Percentiles rank a stretch among this genome's conserved stretches.
These are phyloP conservation scores for Desmodus rotundus DNA, from an alignment of 2,113 vertebrate species.

Conservation along the genomic window DNA sequence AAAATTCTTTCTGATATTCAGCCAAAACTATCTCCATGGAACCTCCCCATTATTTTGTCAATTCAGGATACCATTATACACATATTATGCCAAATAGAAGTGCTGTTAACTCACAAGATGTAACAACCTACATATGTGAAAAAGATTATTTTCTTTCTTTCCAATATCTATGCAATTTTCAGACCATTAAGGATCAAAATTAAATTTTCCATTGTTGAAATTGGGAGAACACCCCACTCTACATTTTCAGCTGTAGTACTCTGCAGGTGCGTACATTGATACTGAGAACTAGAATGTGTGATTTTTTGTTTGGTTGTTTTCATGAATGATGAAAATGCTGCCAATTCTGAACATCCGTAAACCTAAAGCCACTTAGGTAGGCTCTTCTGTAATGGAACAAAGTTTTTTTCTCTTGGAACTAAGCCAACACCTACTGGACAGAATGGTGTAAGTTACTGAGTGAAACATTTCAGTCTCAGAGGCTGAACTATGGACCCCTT, in stretches of 20 bases:
- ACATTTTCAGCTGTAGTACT: neutral
- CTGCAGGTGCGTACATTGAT: neutral
- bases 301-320: neutral
- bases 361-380: neutral
- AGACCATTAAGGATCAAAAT: neutral
- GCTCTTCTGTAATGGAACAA: conserved; percentile 15
- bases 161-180: neutral
- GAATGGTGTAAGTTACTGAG: neutral
- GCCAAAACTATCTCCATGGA: neutral
- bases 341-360: conserved; percentile 45
- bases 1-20: neutral
- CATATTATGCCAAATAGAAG: neutral
- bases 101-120: neutral
- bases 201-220: neutral
- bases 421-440: neutral
- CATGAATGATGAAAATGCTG: neutral
- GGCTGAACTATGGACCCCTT: conserved; percentile 11
- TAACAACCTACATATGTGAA: neutral
- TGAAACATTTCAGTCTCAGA: conserved; percentile 2
- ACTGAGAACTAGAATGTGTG: neutral
- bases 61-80: neutral
- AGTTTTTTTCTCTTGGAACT: neutral
- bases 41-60: neutral
- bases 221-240: neutral
- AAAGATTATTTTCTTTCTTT: neutral